phyloP scores from a whole-genome alignment of 2,888 invertebrate species.

The Cantharis rufa region DNA sequence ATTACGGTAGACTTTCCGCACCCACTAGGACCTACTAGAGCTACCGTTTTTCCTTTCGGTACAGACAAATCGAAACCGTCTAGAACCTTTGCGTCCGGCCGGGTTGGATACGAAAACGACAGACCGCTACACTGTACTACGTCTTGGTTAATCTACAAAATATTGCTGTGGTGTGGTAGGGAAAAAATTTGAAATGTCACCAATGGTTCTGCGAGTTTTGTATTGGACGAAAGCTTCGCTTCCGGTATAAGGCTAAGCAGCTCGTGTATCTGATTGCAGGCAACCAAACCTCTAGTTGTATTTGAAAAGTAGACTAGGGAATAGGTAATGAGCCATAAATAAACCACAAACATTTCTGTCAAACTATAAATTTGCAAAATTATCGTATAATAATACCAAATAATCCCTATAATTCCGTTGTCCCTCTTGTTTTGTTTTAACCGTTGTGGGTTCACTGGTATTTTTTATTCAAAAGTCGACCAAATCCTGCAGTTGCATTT shows the following conservation, averaged over 20 bases:
- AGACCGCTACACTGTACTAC: background rate
- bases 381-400: no score
- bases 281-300: background rate
- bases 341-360: background rate
- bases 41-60: constrained; percentile 70
- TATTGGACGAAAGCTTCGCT: background rate
- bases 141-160: background rate
- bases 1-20: constrained; percentile 89
- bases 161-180: background rate
- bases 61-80: constrained; percentile 67
- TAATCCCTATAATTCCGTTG: no score
- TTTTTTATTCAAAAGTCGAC: no score
- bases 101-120: background rate
- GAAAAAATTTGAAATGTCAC: background rate
- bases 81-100: constrained; percentile 48
- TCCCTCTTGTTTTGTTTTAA: no score
- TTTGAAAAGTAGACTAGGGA: background rate
- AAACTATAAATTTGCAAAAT: background rate
- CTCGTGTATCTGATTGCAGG: background rate
- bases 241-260: background rate
- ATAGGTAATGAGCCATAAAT: background rate
- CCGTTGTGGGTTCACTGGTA: no score
- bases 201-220: background rate
- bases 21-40: constrained; percentile 81
- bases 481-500: no score